These are phyloP conservation scores for Azorinus chamasolen DNA, from an alignment of 2,888 invertebrate species.

Conservation along the genomic window DNA sequence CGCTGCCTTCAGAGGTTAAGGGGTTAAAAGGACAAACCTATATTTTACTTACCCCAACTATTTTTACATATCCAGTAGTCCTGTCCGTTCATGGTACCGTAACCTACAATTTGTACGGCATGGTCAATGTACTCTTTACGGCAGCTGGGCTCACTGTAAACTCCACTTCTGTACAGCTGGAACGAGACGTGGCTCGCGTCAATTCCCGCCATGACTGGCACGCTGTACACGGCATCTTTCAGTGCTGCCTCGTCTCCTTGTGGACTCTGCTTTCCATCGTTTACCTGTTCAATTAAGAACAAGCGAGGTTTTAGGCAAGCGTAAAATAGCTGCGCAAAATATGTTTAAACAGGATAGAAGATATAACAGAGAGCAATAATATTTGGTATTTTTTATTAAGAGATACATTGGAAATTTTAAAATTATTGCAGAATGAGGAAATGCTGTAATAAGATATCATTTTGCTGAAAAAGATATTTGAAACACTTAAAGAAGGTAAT, in stretches of 20 bases:
- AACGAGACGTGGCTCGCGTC: slow-evolving; percentile 76
- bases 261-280: slow-evolving; percentile 53
- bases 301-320: too few species aligned
- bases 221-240: slow-evolving; percentile 55
- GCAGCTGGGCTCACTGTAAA: slow-evolving; percentile 63
- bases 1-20: too few species aligned
- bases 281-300: slow-evolving; percentile 46
- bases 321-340: too few species aligned
- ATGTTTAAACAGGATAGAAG: too few species aligned
- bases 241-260: slow-evolving; percentile 61
- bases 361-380: too few species aligned
- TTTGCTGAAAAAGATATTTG: too few species aligned
- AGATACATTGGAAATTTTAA: too few species aligned
- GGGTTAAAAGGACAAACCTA: too few species aligned
- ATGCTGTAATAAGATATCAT: too few species aligned
- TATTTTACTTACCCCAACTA: slow-evolving; percentile 87
- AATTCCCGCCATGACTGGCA: slow-evolving; percentile 67
- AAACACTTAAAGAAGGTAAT: too few species aligned
- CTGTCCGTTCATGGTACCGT: slow-evolving; percentile 50
- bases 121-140: slow-evolving; percentile 59
- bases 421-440: too few species aligned
- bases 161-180: slow-evolving; percentile 63
- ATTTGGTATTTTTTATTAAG: too few species aligned
- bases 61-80: slow-evolving; percentile 74
- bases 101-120: slow-evolving; percentile 65